phyloP scores from a whole-genome alignment of 2,797 vertebrate genomes.

The Dryobates pubescens region DNA sequence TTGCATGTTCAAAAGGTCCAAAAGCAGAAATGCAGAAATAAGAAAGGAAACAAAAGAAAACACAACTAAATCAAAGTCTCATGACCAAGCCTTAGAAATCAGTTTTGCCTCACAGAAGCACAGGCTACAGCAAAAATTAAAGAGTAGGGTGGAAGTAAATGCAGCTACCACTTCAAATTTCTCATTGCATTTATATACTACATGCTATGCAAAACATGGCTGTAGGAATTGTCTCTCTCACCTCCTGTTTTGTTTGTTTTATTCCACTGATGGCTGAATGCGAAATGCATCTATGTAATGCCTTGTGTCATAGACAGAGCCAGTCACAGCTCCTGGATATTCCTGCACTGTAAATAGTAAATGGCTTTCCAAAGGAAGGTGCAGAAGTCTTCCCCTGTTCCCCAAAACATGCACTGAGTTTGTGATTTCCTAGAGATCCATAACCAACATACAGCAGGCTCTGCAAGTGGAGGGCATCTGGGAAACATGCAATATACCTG shows the following conservation, averaged over 20 bases:
- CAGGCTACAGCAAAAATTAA: not conserved
- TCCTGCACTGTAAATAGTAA: not conserved
- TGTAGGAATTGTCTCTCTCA: not conserved
- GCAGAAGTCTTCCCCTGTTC: not conserved
- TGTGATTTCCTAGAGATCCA: not conserved
- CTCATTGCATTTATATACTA: not conserved
- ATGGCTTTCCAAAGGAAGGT: not conserved
- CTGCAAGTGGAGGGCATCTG: not conserved
- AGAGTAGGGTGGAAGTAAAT: not conserved
- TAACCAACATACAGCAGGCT: not conserved
- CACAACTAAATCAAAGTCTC: not conserved
- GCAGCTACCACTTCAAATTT: not conserved
- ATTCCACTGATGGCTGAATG: not conserved
- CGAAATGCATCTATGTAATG: not conserved
- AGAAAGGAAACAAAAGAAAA: not conserved
- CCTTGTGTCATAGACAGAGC: not conserved
- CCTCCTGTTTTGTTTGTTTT: not conserved
- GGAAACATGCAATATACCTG: not conserved
- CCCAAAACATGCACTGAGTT: not conserved
- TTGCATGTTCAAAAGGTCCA: not conserved
- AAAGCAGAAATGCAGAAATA: not conserved
- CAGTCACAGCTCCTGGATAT: not conserved
- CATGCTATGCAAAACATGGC: not conserved
- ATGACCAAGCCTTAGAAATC: not conserved
- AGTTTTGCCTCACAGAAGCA: not conserved